A percentile compares a stretch with the other conserved stretches of the same genome.
Conservation (phyloP, 2,113 vertebrate genomes). For the Nothobranchius furzeri region DNA sequence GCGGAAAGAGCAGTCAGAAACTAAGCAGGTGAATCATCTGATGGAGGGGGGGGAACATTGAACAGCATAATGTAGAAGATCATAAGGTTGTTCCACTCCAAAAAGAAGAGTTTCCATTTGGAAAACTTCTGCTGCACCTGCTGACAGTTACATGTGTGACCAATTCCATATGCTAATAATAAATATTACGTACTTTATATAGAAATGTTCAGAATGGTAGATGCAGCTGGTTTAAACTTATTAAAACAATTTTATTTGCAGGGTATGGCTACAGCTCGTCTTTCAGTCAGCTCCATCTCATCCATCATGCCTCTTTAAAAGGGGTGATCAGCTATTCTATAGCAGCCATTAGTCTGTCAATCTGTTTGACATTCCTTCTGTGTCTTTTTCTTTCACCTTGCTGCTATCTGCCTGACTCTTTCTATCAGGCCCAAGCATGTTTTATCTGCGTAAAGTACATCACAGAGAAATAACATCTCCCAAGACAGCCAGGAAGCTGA, state of each 20-base stretch:
- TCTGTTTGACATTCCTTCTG: conserved; percentile 46
- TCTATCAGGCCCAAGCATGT: conserved; percentile 57
- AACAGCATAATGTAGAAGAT: conserved; percentile 42
- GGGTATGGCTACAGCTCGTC: background rate
- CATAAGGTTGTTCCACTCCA: conserved; percentile 31
- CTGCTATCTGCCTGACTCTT: conserved; percentile 60
- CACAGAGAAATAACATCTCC: conserved; percentile 70
- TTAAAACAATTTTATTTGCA: background rate
- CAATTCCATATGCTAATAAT: background rate
- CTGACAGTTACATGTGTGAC: background rate
- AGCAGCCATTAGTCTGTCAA: conserved; percentile 50
- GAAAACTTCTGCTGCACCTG: conserved; percentile 28
- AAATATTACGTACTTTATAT: too few relatives aligned
- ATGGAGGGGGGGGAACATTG: conserved; percentile 27
- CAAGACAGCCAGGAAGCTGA: conserved; percentile 70
- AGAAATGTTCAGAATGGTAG: too few relatives aligned
- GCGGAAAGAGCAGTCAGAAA: conserved; percentile 29
- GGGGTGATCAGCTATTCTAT: conserved; percentile 34
- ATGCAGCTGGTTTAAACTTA: too few relatives aligned
- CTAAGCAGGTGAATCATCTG: conserved; percentile 60
- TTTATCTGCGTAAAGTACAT: conserved; percentile 74
- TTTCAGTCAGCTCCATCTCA: conserved; percentile 12
- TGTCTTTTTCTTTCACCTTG: conserved; percentile 67
- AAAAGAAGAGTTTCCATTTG: conserved; percentile 28
- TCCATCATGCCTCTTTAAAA: conserved; percentile 13